These are phyloP conservation scores for Diplolepis rosae DNA, from an alignment of 2,888 invertebrate genomes.

Conservation along the genomic window DNA sequence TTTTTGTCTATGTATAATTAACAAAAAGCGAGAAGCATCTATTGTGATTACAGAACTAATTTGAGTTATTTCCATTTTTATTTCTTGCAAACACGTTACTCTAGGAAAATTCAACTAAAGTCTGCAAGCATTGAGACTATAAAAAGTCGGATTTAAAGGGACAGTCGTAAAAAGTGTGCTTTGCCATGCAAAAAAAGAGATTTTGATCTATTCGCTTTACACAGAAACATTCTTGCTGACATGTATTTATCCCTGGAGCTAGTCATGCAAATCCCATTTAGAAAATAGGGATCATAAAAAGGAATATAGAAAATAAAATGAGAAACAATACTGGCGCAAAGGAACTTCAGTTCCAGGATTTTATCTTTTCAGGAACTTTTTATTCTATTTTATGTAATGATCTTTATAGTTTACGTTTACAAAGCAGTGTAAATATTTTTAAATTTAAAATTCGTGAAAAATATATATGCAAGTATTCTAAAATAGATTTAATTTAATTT, in stretches of 20 bases:
- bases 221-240: conserved; percentile 39
- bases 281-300: conserved; percentile 20
- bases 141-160: conserved; percentile 63
- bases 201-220: conserved; percentile 38
- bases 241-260: conserved; percentile 36
- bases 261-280: conserved; percentile 34
- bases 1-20: not conserved
- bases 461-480: no score
- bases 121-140: conserved; percentile 58
- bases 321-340: not conserved
- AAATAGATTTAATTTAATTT: no score
- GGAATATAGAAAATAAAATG: conserved; percentile 24
- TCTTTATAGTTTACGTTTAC: not conserved
- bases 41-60: not conserved
- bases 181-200: conserved; percentile 50
- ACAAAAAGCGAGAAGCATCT: not conserved
- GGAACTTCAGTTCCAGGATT: not conserved
- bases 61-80: conserved; percentile 10
- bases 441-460: no score
- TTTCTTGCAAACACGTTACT: not conserved
- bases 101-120: conserved; percentile 42
- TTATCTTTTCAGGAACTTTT: not conserved
- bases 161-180: conserved; percentile 62
- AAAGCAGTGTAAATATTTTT: not conserved
- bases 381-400: not conserved